phyloP scores from a whole-genome alignment of 1,140 invertebrate genomes.

The Zaprionus kolodkinae region DNA sequence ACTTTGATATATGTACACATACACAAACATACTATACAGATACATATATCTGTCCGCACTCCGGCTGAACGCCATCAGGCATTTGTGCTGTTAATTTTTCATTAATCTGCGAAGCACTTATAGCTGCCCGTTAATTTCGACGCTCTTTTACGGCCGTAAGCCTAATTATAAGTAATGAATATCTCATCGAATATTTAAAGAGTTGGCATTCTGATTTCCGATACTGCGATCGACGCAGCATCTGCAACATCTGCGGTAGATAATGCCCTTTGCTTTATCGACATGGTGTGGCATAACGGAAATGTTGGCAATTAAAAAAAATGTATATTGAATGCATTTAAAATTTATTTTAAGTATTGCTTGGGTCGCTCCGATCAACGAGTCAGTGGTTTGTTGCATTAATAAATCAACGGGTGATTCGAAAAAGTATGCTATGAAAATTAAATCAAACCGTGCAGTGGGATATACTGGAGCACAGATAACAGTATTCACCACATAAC shows the following conservation, averaged over 20 bases:
- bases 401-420: constrained; percentile 9
- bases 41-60: constrained; percentile 12
- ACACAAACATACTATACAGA: not conserved
- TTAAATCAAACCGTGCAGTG: not conserved
- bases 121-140: constrained; percentile 28
- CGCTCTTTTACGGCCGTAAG: constrained; percentile 31
- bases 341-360: not conserved
- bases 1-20: constrained; percentile 14
- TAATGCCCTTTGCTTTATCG: constrained; percentile 13
- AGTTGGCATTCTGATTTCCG: constrained; percentile 42
- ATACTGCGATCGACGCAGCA: constrained; percentile 24
- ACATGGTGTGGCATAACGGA: not conserved
- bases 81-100: constrained; percentile 64
- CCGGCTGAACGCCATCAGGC: constrained; percentile 18
- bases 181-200: constrained; percentile 71
- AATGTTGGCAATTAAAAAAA: constrained; percentile 9
- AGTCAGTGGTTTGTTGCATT: not conserved
- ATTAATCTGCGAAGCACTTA: constrained; percentile 56
- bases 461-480: not conserved
- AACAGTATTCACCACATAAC: not conserved
- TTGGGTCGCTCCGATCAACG: not conserved
- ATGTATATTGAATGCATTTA: constrained; percentile 6
- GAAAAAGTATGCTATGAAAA: constrained; percentile 21
- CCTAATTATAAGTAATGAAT: constrained; percentile 76
- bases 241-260: constrained; percentile 29